Evolutionary conservation across 2,888 invertebrate species (phyloP), one percentile per base, ranked within the genome.

Genomic region (Antitype chi): DNA sequence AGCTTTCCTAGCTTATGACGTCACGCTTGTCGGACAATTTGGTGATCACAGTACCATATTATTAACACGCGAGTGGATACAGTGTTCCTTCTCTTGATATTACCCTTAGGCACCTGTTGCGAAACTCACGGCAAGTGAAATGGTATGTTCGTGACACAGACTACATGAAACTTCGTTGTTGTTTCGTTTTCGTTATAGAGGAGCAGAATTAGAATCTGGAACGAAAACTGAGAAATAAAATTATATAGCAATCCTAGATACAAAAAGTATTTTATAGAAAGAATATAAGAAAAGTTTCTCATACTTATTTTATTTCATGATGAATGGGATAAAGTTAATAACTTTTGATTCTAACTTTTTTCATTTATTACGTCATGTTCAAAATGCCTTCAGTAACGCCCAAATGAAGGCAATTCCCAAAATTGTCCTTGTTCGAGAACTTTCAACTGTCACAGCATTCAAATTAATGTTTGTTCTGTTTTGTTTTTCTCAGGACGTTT

Each of bases 241-340:
- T 79, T 82, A 85, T 76, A 76, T 80, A 68, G 62, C 71, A 85
- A 82, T 87, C 74, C 78, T 86, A 88, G 85, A 82, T 69, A 78
- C 70, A 86, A 88, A 89, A 88, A 88, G 78, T 85, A 87, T 89
- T 88, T 86, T 71, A 78, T 84, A 83, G 81, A 91, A 89, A 86
- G 88, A 91, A 89, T 89, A 89, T 91, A 91, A 92, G 89, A 90
- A 91, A 92, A 93, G 87, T 91, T 92, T 87, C 69, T 78, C 82
- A 90, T 89, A 89, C 91, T 91, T 91, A 92, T 93, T 93, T 94
- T 93, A 93, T 93, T 93, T 92, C 89, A 87, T 95, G 94, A 95
- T 94, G 94, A 96, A 96, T 95, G 94, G 98, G 97, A 94, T 94
- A 91, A 96, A 95, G 94, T 95, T 95, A 94, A 93, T 95, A 95